phyloP scores from a whole-genome alignment of 2,888 invertebrate genomes.

The Cataglyphis cursor region DNA sequence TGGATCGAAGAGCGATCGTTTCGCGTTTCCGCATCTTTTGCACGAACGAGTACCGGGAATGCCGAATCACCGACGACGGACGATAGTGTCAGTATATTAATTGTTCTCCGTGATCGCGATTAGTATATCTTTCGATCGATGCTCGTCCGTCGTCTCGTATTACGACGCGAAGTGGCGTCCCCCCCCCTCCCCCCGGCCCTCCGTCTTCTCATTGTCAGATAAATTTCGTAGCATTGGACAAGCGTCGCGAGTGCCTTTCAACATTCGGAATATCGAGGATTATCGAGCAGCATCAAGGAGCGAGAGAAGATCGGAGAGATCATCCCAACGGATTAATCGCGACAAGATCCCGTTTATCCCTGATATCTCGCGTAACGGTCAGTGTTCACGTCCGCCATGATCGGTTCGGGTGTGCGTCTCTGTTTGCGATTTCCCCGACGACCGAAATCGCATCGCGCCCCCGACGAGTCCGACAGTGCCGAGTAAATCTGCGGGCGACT shows the following conservation, averaged over 20 bases:
- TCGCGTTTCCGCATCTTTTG: neutral
- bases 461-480: no score
- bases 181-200: neutral
- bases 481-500: no score
- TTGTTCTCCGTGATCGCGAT: neutral
- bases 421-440: neutral
- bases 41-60: neutral
- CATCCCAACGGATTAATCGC: neutral
- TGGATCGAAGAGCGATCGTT: neutral
- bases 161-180: neutral
- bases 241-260: neutral
- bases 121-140: neutral
- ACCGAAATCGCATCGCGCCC: no score
- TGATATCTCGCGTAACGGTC: neutral
- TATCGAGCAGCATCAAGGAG: neutral
- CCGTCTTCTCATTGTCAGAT: no score
- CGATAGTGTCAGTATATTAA: neutral
- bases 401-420: neutral
- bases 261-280: neutral
- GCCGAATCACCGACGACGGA: neutral
- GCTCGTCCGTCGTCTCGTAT: neutral
- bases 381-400: neutral
- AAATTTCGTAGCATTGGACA: neutral
- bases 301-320: neutral
- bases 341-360: neutral